phyloP scores from a whole-genome alignment of 2,888 invertebrate species.

The Dasysyrphus albostriatus region DNA sequence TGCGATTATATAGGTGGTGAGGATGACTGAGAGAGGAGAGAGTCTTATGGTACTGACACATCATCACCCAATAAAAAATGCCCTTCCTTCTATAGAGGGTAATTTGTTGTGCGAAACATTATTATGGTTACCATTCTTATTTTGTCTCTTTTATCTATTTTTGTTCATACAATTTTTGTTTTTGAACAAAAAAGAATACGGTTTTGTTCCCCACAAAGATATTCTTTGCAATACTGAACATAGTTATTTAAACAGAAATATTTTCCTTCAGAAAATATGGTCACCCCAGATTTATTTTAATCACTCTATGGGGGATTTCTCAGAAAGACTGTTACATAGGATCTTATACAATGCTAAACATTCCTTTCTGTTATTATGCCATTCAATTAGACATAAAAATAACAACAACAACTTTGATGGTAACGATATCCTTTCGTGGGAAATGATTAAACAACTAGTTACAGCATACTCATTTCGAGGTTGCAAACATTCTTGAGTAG shows the following conservation, averaged over 20 bases:
- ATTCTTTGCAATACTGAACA: no score
- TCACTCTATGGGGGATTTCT: neutral
- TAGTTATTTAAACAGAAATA: neutral
- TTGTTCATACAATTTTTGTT: no score
- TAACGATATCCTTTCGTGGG: constrained; percentile 56
- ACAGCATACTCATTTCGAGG: neutral
- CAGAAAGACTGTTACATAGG: constrained; percentile 16
- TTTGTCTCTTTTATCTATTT: neutral
- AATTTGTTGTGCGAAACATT: constrained; percentile 55
- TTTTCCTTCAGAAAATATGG: neutral
- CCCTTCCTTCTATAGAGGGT: constrained; percentile 28
- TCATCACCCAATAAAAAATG: constrained; percentile 56
- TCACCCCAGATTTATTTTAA: neutral
- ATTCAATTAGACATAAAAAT: constrained; percentile 18
- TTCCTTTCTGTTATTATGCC: neutral
- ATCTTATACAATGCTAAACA: constrained; percentile 62
- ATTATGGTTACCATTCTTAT: neutral
- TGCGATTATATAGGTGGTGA: constrained; percentile 49
- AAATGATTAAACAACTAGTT: constrained; percentile 37
- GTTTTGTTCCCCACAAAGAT: no score
- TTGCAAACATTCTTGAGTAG: neutral
- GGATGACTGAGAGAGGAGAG: constrained; percentile 1
- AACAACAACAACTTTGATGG: constrained; percentile 37
- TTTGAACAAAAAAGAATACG: no score
- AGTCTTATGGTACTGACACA: constrained; percentile 64